Evolutionary conservation across 2,888 invertebrate species (phyloP).

Genomic region (Pecten maximus): DNA sequence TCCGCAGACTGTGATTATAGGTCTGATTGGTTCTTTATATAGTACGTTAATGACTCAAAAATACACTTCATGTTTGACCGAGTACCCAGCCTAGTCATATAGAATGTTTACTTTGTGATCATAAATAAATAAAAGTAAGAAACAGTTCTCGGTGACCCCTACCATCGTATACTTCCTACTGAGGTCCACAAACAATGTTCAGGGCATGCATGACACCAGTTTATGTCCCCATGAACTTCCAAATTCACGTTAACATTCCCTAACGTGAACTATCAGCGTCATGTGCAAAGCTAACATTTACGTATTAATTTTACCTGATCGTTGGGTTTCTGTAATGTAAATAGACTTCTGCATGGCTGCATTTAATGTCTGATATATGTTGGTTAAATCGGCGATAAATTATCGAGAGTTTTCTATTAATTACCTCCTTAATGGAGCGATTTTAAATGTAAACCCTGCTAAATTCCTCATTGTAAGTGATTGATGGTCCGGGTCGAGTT

Average conservation of each 20-base stretch:
- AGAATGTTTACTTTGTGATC: neutral
- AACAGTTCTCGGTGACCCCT: neutral
- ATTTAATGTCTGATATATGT: neutral
- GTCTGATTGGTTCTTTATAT: neutral
- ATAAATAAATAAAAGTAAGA: neutral
- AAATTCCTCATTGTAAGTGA: neutral
- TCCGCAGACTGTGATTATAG: neutral
- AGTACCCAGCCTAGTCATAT: neutral
- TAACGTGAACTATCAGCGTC: neutral
- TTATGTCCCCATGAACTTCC: neutral
- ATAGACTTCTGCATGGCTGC: neutral
- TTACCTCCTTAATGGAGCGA: slow-evolving; percentile 15
- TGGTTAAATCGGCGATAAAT: neutral
- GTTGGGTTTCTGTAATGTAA: neutral
- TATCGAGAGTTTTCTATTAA: neutral
- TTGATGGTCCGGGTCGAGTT: neutral
- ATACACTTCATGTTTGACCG: neutral
- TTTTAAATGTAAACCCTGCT: neutral
- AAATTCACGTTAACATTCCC: neutral
- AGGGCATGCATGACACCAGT: neutral
- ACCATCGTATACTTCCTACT: neutral
- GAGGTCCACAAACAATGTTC: neutral
- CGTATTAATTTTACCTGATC: neutral
- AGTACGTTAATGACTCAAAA: neutral
- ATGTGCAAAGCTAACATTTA: neutral